phyloP scores from a whole-genome alignment of 2,113 vertebrate genomes.

The Vulpes lagopus region DNA sequence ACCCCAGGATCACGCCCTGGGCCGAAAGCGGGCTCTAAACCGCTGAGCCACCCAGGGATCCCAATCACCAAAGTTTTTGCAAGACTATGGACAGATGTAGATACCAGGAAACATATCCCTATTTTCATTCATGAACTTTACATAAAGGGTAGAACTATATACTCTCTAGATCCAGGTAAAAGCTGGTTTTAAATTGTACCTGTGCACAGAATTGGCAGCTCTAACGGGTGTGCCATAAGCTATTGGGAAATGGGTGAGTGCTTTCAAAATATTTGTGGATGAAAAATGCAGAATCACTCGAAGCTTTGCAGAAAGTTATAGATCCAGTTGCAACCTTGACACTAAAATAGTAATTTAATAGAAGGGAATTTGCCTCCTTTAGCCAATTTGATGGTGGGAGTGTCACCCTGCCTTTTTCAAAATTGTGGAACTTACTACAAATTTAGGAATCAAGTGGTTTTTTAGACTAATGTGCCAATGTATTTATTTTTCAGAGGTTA shows the following conservation, averaged over 20 bases:
- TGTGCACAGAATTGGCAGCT: background rate
- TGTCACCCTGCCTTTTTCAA: background rate
- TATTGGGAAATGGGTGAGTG: background rate
- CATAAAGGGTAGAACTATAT: background rate
- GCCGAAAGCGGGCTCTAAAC: no score
- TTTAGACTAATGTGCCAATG: constrained; percentile 4
- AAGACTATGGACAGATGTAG: background rate
- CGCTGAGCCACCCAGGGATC: no score
- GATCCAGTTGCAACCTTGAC: background rate
- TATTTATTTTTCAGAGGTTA: constrained; percentile 32
- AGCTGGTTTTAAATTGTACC: background rate
- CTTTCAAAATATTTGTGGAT: background rate
- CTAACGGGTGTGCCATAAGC: background rate
- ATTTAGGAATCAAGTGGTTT: constrained; percentile 8
- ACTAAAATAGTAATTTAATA: background rate
- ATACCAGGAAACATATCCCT: background rate
- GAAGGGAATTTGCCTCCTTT: background rate
- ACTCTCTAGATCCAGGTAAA: background rate
- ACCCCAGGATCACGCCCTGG: no score
- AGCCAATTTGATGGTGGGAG: background rate
- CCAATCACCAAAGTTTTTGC: background rate
- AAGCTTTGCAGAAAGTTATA: background rate
- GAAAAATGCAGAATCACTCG: background rate
- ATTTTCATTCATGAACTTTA: background rate
- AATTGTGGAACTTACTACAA: background rate